Base-by-base conservation (phyloP, 2,888 invertebrate genomes). In the Ceriagrion tenellum region DNA sequence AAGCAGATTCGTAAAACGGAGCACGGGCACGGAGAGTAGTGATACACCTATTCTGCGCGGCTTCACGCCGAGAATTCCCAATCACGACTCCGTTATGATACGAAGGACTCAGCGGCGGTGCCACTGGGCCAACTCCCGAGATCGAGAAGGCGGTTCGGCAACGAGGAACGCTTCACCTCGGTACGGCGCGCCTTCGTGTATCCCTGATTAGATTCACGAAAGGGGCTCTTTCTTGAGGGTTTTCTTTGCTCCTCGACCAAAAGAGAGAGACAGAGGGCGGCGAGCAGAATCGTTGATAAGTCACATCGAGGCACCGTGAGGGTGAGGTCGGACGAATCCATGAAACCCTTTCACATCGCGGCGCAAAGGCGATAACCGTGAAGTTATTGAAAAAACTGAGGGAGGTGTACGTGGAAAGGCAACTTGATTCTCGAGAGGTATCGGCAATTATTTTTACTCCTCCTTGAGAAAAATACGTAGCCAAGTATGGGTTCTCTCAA, bases 61-160 rank as follows among this genome's bases (percentile, higher is more conserved):
- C 30, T 40, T 30, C 93, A 26, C 69, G 93, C 47, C 35, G 63
- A 47, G 93, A 93, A 93, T 93, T 93, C 93, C 40, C 93, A 93
- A 93, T 93, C 93, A 47, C 93, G 74, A 20, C 47, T 26, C 93
- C 69, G n/a, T 47, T 69, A 93, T 69, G 69, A 69, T 69, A 69
- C 40, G 93, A 6, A 47, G 47, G 40, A n/a, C 6, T 26, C 81
- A 10, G 35, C 81, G 81, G 26, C 30, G 35, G 16, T 13, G 35
- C 16, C n/a, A 8, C 18, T 10, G 26, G 69, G 69, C 26, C 69
- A 59, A 26, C 69, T 69, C 26, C 63, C 69, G 12, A 8, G 69
- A 69, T 23, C 69, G 69, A 69, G 18, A 47, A n/a, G 69, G 18
- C 1, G n/a, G 69, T 23, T 23, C 69, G 69, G 69, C 26, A 26